Base-by-base conservation (phyloP, 2,113 vertebrate species). In the Pheucticus melanocephalus region DNA sequence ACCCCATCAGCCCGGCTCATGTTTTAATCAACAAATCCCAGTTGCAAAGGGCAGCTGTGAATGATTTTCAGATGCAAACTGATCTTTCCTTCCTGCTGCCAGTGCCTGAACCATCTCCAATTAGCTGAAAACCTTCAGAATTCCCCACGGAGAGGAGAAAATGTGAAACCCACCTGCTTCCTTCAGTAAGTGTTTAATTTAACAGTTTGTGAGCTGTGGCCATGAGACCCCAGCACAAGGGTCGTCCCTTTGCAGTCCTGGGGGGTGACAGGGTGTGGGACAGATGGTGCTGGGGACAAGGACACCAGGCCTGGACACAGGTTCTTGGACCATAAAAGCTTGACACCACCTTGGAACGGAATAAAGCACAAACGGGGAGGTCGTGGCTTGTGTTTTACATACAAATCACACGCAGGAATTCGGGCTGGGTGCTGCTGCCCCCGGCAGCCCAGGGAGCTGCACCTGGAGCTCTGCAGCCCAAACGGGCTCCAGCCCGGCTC, bases 111-210 rank as follows among this genome's bases (percentile, higher is more conserved):
- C 37, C 5, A 7, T 5, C 72, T 31, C 61, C 35, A 19, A 7
- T 37, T 14, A 6, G 30, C 60, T 14, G 78, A 50, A 78, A 86
- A 81, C 48, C 69, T 47, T 71, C 3, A 0, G 15, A 54, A 82
- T 42, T 50, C n/a, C 79, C 65, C 61, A 27, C 3, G 21, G 35
- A 28, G 47, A 57, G 66, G 35, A 68, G 63, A 84, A 82, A 71
- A 60, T 50, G 40, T 4, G 53, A 82, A 54, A 19, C 35, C 39
- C 80, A 66, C 18, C 48, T 12, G 12, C 35, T 73, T 86, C 70
- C 69, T 73, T 73, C 63, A 16, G 72, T 22, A 70, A 71, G 31
- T 69, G 72, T 90, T 95, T 88, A 77, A 97, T 92, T 97, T 73
- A 82, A 77, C 70, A 28, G 82, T 31, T 0, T 0, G 0, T 30